These are phyloP conservation scores for Nomada ruficornis DNA, from an alignment of 2,888 invertebrate species.

Conservation along the genomic window DNA sequence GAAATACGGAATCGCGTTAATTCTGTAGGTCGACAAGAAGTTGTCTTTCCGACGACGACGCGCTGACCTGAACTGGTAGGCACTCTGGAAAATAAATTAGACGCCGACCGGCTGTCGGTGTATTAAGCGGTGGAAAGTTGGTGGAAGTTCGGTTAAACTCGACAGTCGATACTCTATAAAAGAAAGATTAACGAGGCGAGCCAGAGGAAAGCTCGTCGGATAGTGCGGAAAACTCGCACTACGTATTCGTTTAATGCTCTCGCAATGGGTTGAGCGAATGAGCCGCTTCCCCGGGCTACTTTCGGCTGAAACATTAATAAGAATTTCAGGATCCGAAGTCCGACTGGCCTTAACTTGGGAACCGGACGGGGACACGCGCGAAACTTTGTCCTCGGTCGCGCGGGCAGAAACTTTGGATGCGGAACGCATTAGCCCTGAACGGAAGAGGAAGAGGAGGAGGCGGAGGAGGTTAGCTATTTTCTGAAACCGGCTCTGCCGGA, in stretches of 20 bases:
- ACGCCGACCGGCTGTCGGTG: conserved; percentile 25
- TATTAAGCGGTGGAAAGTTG: conserved; percentile 58
- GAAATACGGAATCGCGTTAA: conserved; percentile 39
- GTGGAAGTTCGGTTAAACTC: conserved; percentile 63
- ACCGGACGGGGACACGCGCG: conserved; percentile 42
- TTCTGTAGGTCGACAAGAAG: neutral
- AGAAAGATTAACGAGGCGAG: conserved; percentile 58
- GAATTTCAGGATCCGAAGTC: conserved; percentile 55
- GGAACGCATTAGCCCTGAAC: conserved; percentile 54
- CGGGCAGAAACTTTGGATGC: conserved; percentile 60
- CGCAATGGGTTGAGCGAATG: neutral
- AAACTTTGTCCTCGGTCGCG: conserved; percentile 54
- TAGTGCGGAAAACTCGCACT: neutral
- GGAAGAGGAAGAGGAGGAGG: neutral
- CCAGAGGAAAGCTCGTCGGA: conserved; percentile 37
- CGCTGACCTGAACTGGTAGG: neutral
- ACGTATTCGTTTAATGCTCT: conserved; percentile 42
- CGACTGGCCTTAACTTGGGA: conserved; percentile 54
- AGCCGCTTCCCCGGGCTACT: neutral
- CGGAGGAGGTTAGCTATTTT: conserved; percentile 24
- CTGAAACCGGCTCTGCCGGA: conserved; percentile 46
- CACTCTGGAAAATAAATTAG: conserved; percentile 56
- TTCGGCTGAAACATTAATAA: conserved; percentile 67
- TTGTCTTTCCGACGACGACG: conserved; percentile 6
- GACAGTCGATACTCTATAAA: conserved; percentile 63